These are phyloP conservation scores for Aphis craccivora DNA, from an alignment of 1,140 invertebrate species.

Conservation along the genomic window DNA sequence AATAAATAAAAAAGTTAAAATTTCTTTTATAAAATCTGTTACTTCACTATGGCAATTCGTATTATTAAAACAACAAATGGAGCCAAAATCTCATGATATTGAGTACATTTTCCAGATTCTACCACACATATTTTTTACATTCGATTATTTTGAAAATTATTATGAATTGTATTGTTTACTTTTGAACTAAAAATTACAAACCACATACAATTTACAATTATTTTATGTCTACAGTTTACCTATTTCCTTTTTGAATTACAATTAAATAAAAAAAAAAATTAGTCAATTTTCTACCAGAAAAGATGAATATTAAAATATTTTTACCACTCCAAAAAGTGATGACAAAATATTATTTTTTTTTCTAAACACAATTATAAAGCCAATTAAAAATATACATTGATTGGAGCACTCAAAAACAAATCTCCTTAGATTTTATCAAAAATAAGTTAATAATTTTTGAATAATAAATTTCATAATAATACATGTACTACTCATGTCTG, in stretches of 20 bases:
- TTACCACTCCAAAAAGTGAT: background rate
- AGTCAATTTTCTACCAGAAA: background rate
- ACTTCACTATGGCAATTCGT: background rate
- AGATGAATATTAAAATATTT: background rate
- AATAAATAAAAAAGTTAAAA: too few species aligned
- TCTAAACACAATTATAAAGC: background rate
- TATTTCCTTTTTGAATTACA: background rate
- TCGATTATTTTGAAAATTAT: background rate
- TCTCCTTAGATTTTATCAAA: background rate
- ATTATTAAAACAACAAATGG: background rate
- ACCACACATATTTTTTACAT: background rate
- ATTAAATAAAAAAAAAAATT: too few species aligned
- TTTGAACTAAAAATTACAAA: background rate
- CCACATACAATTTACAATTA: too few species aligned
- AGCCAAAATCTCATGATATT: background rate
- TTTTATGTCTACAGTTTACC: too few species aligned
- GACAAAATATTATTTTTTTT: background rate
- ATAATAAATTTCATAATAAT: background rate
- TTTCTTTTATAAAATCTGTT: background rate
- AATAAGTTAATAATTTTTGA: background rate
- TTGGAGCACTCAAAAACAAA: too few species aligned
- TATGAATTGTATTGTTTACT: background rate
- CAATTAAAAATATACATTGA: too few species aligned
- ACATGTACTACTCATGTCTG: background rate
- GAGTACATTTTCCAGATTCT: background rate